A percentile compares a stretch with the other conserved stretches of the same genome.
phyloP scores from a whole-genome alignment of 2,113 vertebrate genomes.

The Amblyornis subalaris region DNA sequence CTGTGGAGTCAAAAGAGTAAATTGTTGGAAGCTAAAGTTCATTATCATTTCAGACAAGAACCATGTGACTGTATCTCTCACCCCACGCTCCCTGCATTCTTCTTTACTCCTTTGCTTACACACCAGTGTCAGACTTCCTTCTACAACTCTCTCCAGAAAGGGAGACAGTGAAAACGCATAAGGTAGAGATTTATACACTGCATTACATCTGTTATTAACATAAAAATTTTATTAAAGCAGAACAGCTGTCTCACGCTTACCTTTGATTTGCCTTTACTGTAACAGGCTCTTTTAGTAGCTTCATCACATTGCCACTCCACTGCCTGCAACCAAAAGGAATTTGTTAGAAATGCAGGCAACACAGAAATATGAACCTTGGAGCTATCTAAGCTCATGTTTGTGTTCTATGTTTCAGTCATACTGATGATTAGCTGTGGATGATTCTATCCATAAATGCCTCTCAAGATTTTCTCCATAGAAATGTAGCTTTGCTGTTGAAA shows the following conservation, averaged over 20 bases:
- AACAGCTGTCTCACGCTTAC: constrained; percentile 68
- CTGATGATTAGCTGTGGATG: background rate
- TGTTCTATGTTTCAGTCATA: background rate
- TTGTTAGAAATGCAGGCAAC: background rate
- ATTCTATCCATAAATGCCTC: background rate
- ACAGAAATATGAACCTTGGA: background rate
- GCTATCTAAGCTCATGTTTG: background rate
- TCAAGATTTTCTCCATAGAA: background rate
- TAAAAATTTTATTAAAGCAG: background rate
- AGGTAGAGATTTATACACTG: background rate
- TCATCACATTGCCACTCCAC: constrained; percentile 93
- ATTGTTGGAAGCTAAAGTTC: background rate
- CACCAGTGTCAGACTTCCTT: background rate
- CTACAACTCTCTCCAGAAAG: background rate
- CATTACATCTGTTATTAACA: background rate
- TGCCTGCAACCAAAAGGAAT: constrained; percentile 71
- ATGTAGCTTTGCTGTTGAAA: background rate
- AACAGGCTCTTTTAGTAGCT: constrained; percentile 91
- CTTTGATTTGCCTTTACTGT: constrained; percentile 95
- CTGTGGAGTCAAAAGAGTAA: background rate
- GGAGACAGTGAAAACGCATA: background rate
- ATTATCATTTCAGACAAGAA: background rate
- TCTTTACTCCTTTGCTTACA: background rate
- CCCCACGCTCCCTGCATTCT: background rate
- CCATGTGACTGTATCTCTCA: background rate